Base-by-base conservation (phyloP, 2,113 vertebrate genomes). In the Xenopus borealis region DNA sequence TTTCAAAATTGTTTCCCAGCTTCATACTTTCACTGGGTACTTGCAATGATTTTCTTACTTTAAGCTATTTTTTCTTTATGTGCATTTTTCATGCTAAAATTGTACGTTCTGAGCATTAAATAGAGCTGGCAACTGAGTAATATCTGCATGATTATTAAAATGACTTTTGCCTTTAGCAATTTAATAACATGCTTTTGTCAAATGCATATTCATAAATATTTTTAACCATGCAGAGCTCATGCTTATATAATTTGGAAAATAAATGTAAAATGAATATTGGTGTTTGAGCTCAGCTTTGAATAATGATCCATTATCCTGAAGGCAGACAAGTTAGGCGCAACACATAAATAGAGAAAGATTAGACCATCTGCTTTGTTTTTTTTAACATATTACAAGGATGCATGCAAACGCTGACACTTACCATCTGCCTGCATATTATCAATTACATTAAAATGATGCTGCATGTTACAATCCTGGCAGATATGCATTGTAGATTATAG, bases 281-380 rank as follows among this genome's bases (percentile, higher is more conserved):
- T 95, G 93, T 95, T 97, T 95, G 94, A 92, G 91, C 94, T 94
- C 92, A 89, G 89, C 90, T 89, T 88, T 91, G 93, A 90, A 90
- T 98, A 98, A 98, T 96, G 95, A 98, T 96, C 93, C 92, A 98
- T 98, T 95, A 97, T 94, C 92, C 91, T 85, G 88, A 86, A 87
- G 89, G 87, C 90, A 86, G 88, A 88, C 88, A 80, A 86, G 93
- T 91, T 92, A 84, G 89, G 90, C 86, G 91, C 91, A 90, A 89
- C 93, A 94, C 94, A 96, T 97, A 98, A 97, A 98, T 95, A 95
- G 97, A 92, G 88, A 82, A 92, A 92, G 93, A 93, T 95, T 93
- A 93, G 94, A 88, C 97, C 97, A 98, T 98, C 96, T 99, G 97
- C 92, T 98, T 90, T 92, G 94, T 94, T 96, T 98, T 94, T 93